Evolutionary conservation across 2,113 vertebrate genomes (phyloP).

Genomic region (Tragelaphus imberbis): DNA sequence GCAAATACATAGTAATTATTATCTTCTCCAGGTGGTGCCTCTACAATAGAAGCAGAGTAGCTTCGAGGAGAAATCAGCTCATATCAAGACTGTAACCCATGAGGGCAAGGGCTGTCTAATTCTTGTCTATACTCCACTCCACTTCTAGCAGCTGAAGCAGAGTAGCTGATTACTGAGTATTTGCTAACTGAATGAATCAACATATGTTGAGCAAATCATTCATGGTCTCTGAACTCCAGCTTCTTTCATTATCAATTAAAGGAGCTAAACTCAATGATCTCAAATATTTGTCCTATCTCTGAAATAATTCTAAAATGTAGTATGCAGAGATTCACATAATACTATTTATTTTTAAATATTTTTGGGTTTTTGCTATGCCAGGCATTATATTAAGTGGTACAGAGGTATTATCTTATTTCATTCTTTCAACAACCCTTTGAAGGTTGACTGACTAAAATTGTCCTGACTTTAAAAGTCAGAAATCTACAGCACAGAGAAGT

Average conservation of each 20-base stretch:
- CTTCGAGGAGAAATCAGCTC: neutral
- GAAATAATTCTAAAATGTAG: neutral
- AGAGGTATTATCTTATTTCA: neutral
- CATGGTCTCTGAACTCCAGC: neutral
- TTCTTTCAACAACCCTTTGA: neutral
- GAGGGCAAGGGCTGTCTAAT: neutral
- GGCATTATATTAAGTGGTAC: neutral
- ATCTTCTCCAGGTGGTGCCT: rapidly evolving
- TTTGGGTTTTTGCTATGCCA: neutral
- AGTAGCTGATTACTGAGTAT: neutral
- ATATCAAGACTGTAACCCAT: neutral
- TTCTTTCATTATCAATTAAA: neutral
- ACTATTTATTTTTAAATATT: neutral
- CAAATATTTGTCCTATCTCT: neutral
- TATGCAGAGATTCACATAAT: neutral
- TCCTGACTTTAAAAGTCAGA: neutral
- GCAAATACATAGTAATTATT: neutral
- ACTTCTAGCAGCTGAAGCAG: neutral
- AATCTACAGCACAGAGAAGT: neutral
- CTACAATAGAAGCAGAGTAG: too few species aligned
- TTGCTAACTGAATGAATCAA: neutral
- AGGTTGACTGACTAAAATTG: too few species aligned
- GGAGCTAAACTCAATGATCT: neutral
- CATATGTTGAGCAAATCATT: neutral
- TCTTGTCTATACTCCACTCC: too few species aligned